phyloP scores from a whole-genome alignment of 2,797 vertebrate genomes.

The Pelobates cultripes region DNA sequence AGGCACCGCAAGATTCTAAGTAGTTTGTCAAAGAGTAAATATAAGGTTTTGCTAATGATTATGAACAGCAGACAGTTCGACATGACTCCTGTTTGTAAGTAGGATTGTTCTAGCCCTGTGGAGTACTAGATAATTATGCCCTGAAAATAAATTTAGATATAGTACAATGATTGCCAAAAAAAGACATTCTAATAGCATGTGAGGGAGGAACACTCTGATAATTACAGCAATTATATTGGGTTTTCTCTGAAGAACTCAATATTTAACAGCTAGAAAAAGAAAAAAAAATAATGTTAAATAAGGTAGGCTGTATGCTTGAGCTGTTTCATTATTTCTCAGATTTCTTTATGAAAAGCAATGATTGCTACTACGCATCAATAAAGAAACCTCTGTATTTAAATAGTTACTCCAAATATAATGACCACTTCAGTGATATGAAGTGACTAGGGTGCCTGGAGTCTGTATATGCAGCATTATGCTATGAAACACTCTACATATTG shows the following conservation, averaged over 20 bases:
- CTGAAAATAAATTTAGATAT: slow-evolving; percentile 45
- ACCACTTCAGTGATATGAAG: too few relatives aligned
- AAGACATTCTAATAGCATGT: slow-evolving; percentile 40
- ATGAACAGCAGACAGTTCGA: slow-evolving; percentile 35
- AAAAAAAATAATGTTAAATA: not conserved
- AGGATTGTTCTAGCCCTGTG: slow-evolving; percentile 31
- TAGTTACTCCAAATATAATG: too few relatives aligned
- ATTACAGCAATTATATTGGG: slow-evolving; percentile 52
- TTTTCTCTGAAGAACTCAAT: slow-evolving; percentile 20
- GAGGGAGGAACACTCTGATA: slow-evolving; percentile 38
- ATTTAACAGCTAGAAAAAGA: slow-evolving; percentile 11
- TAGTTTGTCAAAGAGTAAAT: slow-evolving; percentile 51
- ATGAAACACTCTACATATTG: too few relatives aligned
- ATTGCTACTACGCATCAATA: too few relatives aligned
- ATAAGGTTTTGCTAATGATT: slow-evolving; percentile 45
- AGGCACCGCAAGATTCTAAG: slow-evolving; percentile 41
- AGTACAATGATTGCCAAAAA: slow-evolving; percentile 52
- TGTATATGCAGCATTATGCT: too few relatives aligned
- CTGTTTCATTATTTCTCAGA: too few relatives aligned
- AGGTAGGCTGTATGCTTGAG: not conserved
- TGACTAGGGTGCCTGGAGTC: too few relatives aligned
- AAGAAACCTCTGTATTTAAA: too few relatives aligned
- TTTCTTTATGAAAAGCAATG: too few relatives aligned
- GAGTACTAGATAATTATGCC: slow-evolving; percentile 45
- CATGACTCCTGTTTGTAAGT: slow-evolving; percentile 29